phyloP scores from a whole-genome alignment of 2,113 vertebrate species.

The zebrafish (Danio rerio) region GRCz12tu NC_133194.1:28114001-28114500 shows the following conservation, averaged over 20 bases:
- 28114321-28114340: constrained; percentile 6
- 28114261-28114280: not conserved
- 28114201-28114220: not conserved
- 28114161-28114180: constrained; percentile 49
- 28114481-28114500: not conserved
- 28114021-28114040: not conserved
- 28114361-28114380: constrained; percentile 2
- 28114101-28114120: not conserved
- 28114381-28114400: constrained; percentile 7
- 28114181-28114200: not conserved
- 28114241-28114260: constrained; percentile 23
- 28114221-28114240: not conserved
- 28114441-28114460: constrained; percentile 3
- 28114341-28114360: constrained; percentile 5
- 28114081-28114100: not conserved
- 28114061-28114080: not conserved
- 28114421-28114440: not conserved
- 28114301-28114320: constrained; percentile 35
- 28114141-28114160: not conserved
- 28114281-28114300: not conserved
- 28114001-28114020: not conserved
- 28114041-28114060: not conserved
- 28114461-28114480: not conserved
- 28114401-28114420: constrained; percentile 26
- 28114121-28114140: not conserved